Percentiles rank a stretch among this genome's conserved stretches.
These are phyloP conservation scores for Standfussiana lucernea DNA, from an alignment of 2,888 invertebrate species.

Conservation along the genomic window DNA sequence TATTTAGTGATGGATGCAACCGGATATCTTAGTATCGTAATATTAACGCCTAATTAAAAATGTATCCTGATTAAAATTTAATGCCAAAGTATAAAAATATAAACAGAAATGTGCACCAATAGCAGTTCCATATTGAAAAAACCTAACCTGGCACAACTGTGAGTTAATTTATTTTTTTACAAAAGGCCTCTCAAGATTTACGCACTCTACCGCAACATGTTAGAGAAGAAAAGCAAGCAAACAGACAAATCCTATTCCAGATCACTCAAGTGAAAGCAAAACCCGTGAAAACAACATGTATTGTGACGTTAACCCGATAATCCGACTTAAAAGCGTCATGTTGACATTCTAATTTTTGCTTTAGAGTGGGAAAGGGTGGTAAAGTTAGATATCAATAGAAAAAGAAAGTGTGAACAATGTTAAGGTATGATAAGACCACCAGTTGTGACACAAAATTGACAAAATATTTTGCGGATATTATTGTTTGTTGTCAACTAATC, in stretches of 20 bases:
- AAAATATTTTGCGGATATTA: conserved; percentile 86
- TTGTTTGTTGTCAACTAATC: conserved; percentile 78
- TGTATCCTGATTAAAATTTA: background rate
- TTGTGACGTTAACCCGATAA: conserved; percentile 77
- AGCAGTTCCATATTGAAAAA: background rate
- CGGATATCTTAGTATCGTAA: background rate
- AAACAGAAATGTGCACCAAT: background rate
- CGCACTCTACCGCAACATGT: conserved; percentile 34
- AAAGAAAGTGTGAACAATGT: conserved; percentile 81
- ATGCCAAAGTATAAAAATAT: background rate
- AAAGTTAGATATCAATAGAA: conserved; percentile 70
- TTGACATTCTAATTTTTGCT: conserved; percentile 84
- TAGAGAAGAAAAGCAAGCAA: conserved; percentile 40
- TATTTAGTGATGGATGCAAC: background rate
- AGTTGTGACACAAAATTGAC: conserved; percentile 85
- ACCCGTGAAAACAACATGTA: conserved; percentile 76
- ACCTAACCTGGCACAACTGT: background rate
- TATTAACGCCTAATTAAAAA: background rate
- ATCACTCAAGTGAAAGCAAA: conserved; percentile 73
- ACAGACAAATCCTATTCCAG: conserved; percentile 45
- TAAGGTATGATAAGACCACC: conserved; percentile 83
- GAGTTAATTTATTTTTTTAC: conserved; percentile 32
- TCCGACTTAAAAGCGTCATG: conserved; percentile 79
- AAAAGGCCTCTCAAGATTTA: conserved; percentile 31
- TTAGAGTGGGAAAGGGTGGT: conserved; percentile 54